These are phyloP conservation scores for Saccopteryx bilineata DNA, from an alignment of 2,113 vertebrate genomes.

Conservation along the genomic window DNA sequence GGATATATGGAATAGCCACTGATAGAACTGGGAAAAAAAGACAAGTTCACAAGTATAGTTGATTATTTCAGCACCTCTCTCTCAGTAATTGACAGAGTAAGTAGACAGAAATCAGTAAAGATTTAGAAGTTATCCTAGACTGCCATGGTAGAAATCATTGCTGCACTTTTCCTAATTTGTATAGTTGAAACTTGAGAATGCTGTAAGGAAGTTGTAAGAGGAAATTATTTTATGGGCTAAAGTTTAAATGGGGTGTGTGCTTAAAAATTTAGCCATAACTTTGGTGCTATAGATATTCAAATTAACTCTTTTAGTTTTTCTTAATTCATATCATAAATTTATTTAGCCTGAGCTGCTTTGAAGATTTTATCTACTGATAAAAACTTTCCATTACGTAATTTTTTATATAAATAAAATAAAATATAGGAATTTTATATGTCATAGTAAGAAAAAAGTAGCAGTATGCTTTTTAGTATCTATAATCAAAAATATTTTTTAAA, in stretches of 20 bases:
- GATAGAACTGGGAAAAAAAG: not conserved
- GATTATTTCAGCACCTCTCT: not conserved
- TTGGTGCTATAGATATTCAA: not conserved
- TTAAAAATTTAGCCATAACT: not conserved
- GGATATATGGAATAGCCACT: not conserved
- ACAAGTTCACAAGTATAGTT: not conserved
- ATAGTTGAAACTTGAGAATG: conserved; percentile 37
- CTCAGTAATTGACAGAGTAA: not conserved
- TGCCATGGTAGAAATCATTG: not conserved
- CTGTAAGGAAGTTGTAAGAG: not conserved
- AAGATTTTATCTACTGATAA: not conserved
- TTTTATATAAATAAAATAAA: conserved; percentile 11
- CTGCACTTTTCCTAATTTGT: not conserved
- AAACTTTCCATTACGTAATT: not conserved
- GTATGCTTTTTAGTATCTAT: not conserved
- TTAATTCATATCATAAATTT: not conserved
- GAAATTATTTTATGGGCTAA: not conserved
- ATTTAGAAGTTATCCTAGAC: conserved; percentile 32
- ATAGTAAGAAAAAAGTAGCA: not conserved
- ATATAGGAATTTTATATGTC: not conserved
- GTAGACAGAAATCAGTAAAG: not conserved
- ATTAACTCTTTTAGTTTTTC: not conserved
- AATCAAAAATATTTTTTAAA: not conserved
- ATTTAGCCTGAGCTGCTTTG: not conserved
- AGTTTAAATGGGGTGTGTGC: not conserved